phyloP scores from a whole-genome alignment of 1,140 invertebrate genomes.

The Aphelenchoides fujianensis region DNA sequence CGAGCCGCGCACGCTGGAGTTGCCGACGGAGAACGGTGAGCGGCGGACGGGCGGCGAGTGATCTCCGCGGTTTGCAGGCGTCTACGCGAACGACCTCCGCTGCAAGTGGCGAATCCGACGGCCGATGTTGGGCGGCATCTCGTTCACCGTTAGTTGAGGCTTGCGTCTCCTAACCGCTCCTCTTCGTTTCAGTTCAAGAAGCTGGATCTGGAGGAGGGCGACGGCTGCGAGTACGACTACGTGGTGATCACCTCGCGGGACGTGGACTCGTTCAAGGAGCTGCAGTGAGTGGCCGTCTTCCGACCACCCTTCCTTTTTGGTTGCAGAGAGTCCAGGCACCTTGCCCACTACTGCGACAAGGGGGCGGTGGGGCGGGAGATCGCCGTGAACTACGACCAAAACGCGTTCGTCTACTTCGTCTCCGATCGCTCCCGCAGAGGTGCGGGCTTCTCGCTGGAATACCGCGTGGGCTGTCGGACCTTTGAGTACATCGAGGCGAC shows the following conservation, averaged over 20 bases:
- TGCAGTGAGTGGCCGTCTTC: conserved; percentile 17
- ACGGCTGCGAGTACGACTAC: conserved; percentile 51
- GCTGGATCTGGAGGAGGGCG: conserved; percentile 51
- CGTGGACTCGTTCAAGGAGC: conserved; percentile 11
- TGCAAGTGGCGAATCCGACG: conserved; percentile 49
- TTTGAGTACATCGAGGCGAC: conserved; percentile 49
- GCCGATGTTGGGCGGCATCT: conserved; percentile 44
- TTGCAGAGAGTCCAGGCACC: conserved; percentile 27
- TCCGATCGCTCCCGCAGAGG: conserved; percentile 44
- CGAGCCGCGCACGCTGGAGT: conserved; percentile 36
- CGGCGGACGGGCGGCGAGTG: conserved; percentile 34
- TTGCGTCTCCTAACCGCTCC: too few relatives aligned
- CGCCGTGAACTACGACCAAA: conserved; percentile 40
- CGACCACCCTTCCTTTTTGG: too few relatives aligned
- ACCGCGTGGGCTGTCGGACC: conserved; percentile 45
- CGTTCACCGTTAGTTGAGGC: conserved; percentile 23
- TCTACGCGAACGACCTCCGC: conserved; percentile 45
- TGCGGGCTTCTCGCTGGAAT: conserved; percentile 47
- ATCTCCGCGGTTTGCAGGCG: conserved; percentile 33
- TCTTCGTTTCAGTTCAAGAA: conserved; percentile 35
- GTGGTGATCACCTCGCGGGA: conserved; percentile 33
- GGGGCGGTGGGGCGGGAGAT: conserved; percentile 13
- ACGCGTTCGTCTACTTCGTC: conserved; percentile 50
- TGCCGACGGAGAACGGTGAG: conserved; percentile 23
- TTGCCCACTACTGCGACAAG: conserved; percentile 39